Conservation (phyloP, 2,888 invertebrate genomes). For the Crossocerus cetratus region DNA sequence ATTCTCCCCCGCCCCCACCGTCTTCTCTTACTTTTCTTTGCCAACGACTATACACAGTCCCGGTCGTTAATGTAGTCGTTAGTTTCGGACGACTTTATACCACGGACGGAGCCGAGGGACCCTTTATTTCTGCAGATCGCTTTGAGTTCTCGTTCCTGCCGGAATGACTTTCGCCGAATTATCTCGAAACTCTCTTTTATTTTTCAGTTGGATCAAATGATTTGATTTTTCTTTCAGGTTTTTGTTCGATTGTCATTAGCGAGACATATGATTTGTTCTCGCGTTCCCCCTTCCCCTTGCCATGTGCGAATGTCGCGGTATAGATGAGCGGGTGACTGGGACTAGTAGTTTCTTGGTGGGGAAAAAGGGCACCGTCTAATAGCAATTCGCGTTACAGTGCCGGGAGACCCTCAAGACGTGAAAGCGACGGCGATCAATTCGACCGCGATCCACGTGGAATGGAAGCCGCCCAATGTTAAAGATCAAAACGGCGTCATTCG, state of each 20-base stretch:
- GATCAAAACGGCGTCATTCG: slow-evolving; percentile 97
- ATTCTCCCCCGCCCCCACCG: too few species aligned
- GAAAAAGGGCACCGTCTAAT: slow-evolving; percentile 58
- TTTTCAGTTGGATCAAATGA: slow-evolving; percentile 1
- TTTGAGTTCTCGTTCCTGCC: too few species aligned
- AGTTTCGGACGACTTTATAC: too few species aligned
- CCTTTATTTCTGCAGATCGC: too few species aligned
- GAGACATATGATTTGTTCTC: slow-evolving; percentile 15
- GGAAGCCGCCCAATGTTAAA: slow-evolving; percentile 95
- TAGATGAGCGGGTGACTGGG: slow-evolving; percentile 50
- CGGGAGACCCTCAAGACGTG: slow-evolving; percentile 97
- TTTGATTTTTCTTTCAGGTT: slow-evolving; percentile 22
- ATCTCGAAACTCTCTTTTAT: slow-evolving; percentile 3
- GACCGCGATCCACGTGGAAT: slow-evolving; percentile 95
- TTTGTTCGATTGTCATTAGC: slow-evolving; percentile 8
- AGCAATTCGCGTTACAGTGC: slow-evolving; percentile 85
- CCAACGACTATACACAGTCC: too few species aligned
- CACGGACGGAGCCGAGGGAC: too few species aligned
- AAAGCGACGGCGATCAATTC: slow-evolving; percentile 94
- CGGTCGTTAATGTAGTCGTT: too few species aligned
- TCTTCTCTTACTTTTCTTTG: too few species aligned
- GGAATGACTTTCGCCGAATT: not conserved
- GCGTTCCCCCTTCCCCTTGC: slow-evolving; percentile 17
- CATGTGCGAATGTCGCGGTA: slow-evolving; percentile 43
- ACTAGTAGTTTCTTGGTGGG: slow-evolving; percentile 18